Evolutionary conservation across 2,888 invertebrate species (phyloP).

Genomic region (Drosophila neonasuta): DNA sequence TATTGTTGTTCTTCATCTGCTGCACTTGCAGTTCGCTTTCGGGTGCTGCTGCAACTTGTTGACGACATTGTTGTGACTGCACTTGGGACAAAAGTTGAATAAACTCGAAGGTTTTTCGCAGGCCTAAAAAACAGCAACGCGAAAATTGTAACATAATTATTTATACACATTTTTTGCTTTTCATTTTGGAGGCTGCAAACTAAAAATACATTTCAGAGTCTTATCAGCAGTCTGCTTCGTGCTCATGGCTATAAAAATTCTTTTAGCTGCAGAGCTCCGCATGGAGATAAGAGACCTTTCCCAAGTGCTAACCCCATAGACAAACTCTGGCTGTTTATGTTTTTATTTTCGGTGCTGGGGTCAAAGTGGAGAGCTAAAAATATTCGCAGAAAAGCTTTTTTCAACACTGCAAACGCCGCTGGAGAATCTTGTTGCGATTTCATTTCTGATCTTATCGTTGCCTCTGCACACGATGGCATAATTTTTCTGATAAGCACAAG

Average conservation of each 20-base stretch:
- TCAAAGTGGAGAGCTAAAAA: constrained; percentile 3
- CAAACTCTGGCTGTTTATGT: background rate
- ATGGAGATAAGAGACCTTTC: constrained; percentile 32
- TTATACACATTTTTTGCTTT: background rate
- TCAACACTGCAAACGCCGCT: background rate
- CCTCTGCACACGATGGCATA: background rate
- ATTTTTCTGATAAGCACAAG: constrained; percentile 18
- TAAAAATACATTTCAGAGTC: constrained; percentile 38
- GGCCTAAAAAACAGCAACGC: background rate
- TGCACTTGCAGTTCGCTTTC: constrained; percentile 24
- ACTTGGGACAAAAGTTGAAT: constrained; percentile 39
- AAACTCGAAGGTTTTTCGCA: constrained; percentile 18
- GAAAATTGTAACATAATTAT: constrained; percentile 8
- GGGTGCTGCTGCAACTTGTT: constrained; percentile 21
- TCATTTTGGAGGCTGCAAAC: constrained; percentile 28
- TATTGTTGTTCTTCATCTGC: constrained; percentile 16
- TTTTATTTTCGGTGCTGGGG: background rate
- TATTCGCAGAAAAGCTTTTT: constrained; percentile 5
- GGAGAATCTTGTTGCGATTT: constrained; percentile 3
- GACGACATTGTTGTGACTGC: constrained; percentile 12
- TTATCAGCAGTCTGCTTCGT: constrained; percentile 36
- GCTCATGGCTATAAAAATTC: constrained; percentile 28
- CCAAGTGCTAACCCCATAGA: constrained; percentile 3
- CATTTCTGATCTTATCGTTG: constrained; percentile 14
- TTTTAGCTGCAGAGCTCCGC: constrained; percentile 15